These are phyloP conservation scores for Phalera bucephala DNA, from an alignment of 2,888 invertebrate species.

Conservation along the genomic window DNA sequence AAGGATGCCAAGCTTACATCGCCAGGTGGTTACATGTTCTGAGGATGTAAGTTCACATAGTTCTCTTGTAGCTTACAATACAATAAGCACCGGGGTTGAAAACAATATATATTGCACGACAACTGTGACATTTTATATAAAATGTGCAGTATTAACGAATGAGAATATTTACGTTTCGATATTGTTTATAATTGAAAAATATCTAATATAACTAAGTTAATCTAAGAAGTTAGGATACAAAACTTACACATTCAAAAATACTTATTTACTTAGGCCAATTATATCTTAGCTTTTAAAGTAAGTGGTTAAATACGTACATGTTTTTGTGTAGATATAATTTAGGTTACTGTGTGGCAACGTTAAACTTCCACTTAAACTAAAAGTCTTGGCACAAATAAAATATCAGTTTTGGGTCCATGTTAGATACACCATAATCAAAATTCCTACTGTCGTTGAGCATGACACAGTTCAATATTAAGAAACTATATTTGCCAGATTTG, in stretches of 20 bases:
- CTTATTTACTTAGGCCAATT: slow-evolving; percentile 76
- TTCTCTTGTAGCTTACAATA: slow-evolving; percentile 38
- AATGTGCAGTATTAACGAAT: slow-evolving; percentile 50
- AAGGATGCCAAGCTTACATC: slow-evolving; percentile 47
- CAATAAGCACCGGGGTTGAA: slow-evolving; percentile 63
- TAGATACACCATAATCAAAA: slow-evolving; percentile 34
- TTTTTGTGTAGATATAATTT: slow-evolving; percentile 41
- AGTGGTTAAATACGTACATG: slow-evolving; percentile 50
- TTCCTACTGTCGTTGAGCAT: slow-evolving; percentile 51
- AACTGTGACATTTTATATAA: slow-evolving; percentile 36
- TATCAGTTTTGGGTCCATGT: slow-evolving; percentile 42
- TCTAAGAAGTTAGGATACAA: slow-evolving; percentile 62
- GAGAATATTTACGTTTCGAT: slow-evolving; percentile 39
- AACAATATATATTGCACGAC: slow-evolving; percentile 64
- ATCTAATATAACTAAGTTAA: slow-evolving; percentile 46
- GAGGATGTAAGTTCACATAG: slow-evolving; percentile 51
- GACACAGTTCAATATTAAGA: slow-evolving; percentile 14
- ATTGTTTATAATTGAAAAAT: slow-evolving; percentile 34
- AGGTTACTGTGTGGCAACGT: slow-evolving; percentile 47
- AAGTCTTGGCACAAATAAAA: slow-evolving; percentile 79
- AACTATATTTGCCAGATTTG: slow-evolving; percentile 18
- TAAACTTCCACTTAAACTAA: slow-evolving; percentile 62
- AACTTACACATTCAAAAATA: slow-evolving; percentile 70
- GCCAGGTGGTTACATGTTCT: slow-evolving; percentile 65
- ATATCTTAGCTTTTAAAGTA: slow-evolving; percentile 49